Evolutionary conservation across 2,797 vertebrate species (phyloP).

Genomic region (Ataeniobius toweri): DNA sequence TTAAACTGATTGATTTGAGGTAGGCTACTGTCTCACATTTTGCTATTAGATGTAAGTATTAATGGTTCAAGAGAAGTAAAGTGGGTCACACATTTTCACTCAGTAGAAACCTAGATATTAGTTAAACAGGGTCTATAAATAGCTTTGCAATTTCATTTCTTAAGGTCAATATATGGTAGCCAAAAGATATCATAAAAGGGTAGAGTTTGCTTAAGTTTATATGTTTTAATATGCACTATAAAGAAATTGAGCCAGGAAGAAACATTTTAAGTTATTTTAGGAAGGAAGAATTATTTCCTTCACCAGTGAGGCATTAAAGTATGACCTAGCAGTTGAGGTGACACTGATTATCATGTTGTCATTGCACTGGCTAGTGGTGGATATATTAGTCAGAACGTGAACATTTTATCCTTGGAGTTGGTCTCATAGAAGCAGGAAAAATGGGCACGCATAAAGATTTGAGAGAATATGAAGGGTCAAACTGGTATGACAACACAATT

Average conservation of each 20-base stretch:
- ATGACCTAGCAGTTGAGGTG: background rate
- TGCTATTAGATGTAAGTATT: background rate
- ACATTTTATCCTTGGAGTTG: background rate
- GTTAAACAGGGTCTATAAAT: background rate
- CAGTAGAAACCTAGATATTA: slow-evolving; percentile 2
- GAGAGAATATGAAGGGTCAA: background rate
- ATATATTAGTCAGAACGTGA: background rate
- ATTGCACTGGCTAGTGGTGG: background rate
- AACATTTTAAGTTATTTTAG: background rate
- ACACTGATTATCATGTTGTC: background rate
- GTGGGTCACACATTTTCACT: slow-evolving; percentile 1
- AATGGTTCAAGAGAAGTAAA: background rate
- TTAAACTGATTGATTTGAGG: background rate
- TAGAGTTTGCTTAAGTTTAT: background rate
- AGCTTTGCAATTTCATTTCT: slow-evolving; percentile 13
- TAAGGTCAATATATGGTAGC: background rate
- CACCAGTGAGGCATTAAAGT: background rate
- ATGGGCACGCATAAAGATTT: background rate
- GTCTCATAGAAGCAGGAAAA: background rate
- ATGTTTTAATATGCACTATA: background rate
- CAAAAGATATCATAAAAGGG: background rate
- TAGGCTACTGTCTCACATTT: background rate
- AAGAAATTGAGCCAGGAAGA: background rate
- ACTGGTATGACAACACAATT: background rate
- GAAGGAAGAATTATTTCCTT: background rate